Evolutionary conservation across 30 jellyfish, hydroid and myxozoan genomes (phyloP), one percentile per base, ranked within the genome.

Genomic region (Euphysa ruthae): DNA sequence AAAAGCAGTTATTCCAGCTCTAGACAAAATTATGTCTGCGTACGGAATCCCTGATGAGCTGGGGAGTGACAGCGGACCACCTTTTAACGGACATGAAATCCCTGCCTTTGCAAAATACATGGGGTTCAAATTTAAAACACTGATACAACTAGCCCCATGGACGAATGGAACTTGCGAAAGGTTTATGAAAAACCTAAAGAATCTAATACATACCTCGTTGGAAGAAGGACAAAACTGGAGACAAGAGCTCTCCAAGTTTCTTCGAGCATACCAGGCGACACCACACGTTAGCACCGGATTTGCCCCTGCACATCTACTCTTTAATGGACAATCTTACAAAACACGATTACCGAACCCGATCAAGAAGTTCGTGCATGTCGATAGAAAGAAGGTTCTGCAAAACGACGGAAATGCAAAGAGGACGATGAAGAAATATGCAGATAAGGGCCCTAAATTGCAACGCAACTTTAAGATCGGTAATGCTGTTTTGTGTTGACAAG

Each of bases 51-150:
- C 61, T 27, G 28, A 22, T 51, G 58, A 66, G 32, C 25, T 69
- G 19, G 56, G 61, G 20, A 55, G 79, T 38, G 87, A 55, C 31
- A 78, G 58, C 50, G 78, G 84, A 52, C 92, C 92, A 16, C 84
- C 92, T 15, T 65, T 35, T 35, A 50, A 66, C 42, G 83, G 83
- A 7, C 58, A 51, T 33, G 92, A 75, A 25, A 61, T 75, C 82
- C 25, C 81, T 43, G 49, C 65, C 18, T 75, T 34, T 71, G 46
- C 55, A 49, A 50, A 43, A 61, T 21, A 55, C 22, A 27, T 63
- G 16, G 91, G 75, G 6, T 34, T 66, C 16, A 30, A 49, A 13
- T 68, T 50, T 24, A 49, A 6, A 15, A 61, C 65, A 24, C 16
- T 32, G 15, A 76, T 73, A 64, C 79, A 78, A 61, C 35, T 51